Evolutionary conservation across 1,140 invertebrate species (phyloP).

Genomic region (Caerostris extrusa): DNA sequence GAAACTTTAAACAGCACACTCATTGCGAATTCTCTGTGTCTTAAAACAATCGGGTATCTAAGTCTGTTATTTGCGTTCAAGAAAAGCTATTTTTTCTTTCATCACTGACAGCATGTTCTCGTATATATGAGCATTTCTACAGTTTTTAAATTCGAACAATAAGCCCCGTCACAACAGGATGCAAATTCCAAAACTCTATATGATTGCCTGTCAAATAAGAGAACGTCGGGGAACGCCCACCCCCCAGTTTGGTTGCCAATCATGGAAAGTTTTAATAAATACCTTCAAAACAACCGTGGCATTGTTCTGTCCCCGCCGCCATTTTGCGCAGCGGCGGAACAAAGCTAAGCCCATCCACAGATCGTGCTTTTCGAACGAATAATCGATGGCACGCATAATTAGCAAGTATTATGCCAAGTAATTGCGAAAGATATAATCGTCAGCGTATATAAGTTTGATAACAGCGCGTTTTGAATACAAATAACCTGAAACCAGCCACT

Average conservation of each 20-base stretch:
- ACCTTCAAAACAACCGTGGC: background rate
- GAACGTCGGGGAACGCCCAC: background rate
- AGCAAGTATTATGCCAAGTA: constrained; percentile 57
- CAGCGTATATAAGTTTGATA: constrained; percentile 56
- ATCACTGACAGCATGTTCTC: background rate
- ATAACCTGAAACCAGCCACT: background rate
- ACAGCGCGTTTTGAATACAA: constrained; percentile 46
- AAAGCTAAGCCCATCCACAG: background rate
- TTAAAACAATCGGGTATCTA: too few relatives aligned
- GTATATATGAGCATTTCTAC: background rate
- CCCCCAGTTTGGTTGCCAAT: background rate
- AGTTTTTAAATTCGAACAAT: constrained; percentile 34
- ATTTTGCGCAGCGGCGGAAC: background rate
- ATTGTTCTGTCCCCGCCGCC: background rate
- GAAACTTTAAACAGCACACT: too few relatives aligned
- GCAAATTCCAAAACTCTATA: background rate
- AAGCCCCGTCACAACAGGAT: background rate
- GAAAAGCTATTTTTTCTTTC: background rate
- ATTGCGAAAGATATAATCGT: constrained; percentile 55
- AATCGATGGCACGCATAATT: constrained; percentile 55
- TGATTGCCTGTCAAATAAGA: constrained; percentile 5
- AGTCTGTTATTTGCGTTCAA: too few relatives aligned
- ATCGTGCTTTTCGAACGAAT: constrained; percentile 4
- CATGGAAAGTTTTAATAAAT: constrained; percentile 58
- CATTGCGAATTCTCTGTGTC: too few relatives aligned